Base-by-base conservation (phyloP, 2,888 invertebrate species). In the Apamea crenata region DNA sequence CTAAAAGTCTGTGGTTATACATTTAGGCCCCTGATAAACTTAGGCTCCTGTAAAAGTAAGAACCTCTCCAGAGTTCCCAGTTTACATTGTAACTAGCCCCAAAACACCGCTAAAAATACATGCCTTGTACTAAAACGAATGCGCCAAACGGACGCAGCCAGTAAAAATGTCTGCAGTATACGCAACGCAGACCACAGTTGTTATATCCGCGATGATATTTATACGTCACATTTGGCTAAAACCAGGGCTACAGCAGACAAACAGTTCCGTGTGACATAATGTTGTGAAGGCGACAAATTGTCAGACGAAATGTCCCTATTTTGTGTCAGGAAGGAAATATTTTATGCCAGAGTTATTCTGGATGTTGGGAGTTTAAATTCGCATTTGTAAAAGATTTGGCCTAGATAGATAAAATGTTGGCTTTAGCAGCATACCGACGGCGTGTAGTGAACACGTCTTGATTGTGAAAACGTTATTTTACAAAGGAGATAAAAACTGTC, bases 81-180 rank as follows among this genome's bases (percentile, higher is more conserved):
- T 3, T 56, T 47, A 47, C 8, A 47, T 29, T 47, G 44, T 53
- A n/a, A 44, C n/a, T 1, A 56, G 25, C 32, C 53, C 21, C 47
- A 65, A 74, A 56, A 44, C 10, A 67, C 16, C 70, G 67, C 73
- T 68, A 66, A 65, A 84, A 76, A 74, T 68, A 80, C 61, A 71
- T 68, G 32, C n/a, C 65, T 76, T 79, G 70, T 66, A 74, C 56
- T 44, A 75, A 47, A 80, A 80, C 47, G n/a, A 83, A 63, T 85
- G 77, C 84, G 63, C 68, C 80, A 74, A 84, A 80, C 87, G 89
- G 87, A 88, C 87, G 78, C 78, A 47, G 66, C 56, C 82, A 78
- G 82, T 91, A 89, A 90, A 91, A 91, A 91, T 81, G 83, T 89
- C 90, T 83, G 88, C 90, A 90, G 86, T 82, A 82, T 77, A 83